A percentile compares a stretch with the other conserved stretches of the same genome.
These are phyloP conservation scores for Onthophagus sagittarius DNA, from an alignment of 2,888 invertebrate genomes.

Conservation along the genomic window DNA sequence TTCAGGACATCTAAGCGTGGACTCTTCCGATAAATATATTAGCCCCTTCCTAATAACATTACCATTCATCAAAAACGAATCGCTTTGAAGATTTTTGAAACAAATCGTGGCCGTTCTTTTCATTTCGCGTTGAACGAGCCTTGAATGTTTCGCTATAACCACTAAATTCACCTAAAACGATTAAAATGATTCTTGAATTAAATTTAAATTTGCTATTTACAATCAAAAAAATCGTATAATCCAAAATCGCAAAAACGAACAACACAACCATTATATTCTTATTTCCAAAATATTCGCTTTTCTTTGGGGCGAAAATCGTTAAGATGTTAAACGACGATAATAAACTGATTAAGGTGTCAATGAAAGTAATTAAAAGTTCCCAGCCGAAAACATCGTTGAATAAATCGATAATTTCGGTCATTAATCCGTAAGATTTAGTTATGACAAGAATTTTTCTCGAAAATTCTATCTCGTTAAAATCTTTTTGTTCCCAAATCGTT, in stretches of 20 bases:
- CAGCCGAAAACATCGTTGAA: conserved; percentile 20
- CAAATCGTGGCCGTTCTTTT: conserved; percentile 5
- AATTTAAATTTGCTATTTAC: conserved; percentile 7
- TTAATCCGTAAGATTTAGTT: conserved; percentile 10
- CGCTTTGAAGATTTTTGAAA: neutral
- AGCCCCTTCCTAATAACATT: neutral
- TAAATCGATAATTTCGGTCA: conserved; percentile 15
- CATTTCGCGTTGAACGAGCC: neutral
- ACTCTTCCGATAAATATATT: neutral
- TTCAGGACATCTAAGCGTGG: conserved; percentile 5
- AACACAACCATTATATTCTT: neutral
- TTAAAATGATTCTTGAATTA: neutral
- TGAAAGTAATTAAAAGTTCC: conserved; percentile 16
- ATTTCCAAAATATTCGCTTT: neutral
- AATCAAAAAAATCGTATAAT: conserved; percentile 17
- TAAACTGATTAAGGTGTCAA: conserved; percentile 17
- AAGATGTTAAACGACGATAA: conserved; percentile 13
- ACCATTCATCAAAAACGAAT: neutral
- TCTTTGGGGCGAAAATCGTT: conserved; percentile 15
- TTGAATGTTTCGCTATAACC: neutral
- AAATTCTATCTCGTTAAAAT: neutral
- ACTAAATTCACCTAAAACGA: neutral
- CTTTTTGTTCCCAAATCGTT: neutral
- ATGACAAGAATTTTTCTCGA: conserved; percentile 1
- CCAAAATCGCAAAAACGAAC: conserved; percentile 13